Evolutionary conservation across 2,797 vertebrate species (phyloP), one percentile per base, ranked within the genome.

Genomic region (Helicolenus hilgendorfi): DNA sequence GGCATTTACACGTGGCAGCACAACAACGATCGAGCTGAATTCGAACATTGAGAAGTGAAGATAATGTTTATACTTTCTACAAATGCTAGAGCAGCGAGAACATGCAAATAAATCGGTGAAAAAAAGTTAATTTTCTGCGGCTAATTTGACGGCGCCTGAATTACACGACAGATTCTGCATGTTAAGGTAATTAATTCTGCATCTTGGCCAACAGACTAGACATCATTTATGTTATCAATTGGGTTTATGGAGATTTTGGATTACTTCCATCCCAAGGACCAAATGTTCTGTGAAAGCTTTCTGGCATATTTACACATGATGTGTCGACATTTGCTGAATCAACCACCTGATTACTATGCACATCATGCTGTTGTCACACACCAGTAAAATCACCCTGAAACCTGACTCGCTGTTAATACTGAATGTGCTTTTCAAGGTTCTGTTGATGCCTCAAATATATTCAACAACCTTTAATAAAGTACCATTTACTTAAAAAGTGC

Each of bases 1-100:
- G 92, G 60, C 89, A 87, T 89, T 95, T 92, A 85, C 81, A 88
- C 14, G 18, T 68, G 82, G 77, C 89, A 84, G 65, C 79, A 60
- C 67, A 60, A 85, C 82, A 89, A 45, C 5, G 33, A 86, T 18
- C 29, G 0, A 67, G 20, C 26, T 29, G 62, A 67, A 68, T 69
- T 11, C 4, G 7, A 82, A 62, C 24, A 79, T 4, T 11, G 18
- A 81, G 64, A 72, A 26, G 71, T 26, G 36, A 68, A 63, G 62
- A 64, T 14, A 22, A 56, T 4, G 20, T 49, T 49, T 49, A 18
- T 49, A 22, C 55, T 56, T 31, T 56, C 53, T 79, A 18, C 49
- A 81, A 72, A 70, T 56, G 7, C 18, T 49, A 69, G 33, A 84
- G 1, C 49, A 14, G n/a, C 10, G 6, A 41, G 18, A 49, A 15